These are phyloP conservation scores for Diplodus puntazzo DNA, from an alignment of 2,797 vertebrate genomes.

Conservation along the genomic window DNA sequence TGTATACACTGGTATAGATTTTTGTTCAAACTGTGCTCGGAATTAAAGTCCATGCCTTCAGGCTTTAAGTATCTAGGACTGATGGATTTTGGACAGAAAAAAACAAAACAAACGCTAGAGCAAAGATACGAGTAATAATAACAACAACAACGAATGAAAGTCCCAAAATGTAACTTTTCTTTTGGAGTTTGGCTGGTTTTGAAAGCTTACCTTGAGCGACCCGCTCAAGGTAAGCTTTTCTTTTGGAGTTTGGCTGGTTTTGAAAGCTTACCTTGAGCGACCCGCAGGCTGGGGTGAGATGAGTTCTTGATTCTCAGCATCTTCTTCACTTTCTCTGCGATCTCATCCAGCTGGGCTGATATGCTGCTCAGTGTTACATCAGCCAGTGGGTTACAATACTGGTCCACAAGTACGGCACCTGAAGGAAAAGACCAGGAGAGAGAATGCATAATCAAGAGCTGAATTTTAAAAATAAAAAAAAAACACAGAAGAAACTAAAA, in stretches of 20 bases:
- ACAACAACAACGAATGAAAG: rapidly evolving
- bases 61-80: neutral
- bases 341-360: constrained; percentile 90
- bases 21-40: neutral
- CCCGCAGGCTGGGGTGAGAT: constrained; percentile 92
- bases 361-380: constrained; percentile 90
- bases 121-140: neutral
- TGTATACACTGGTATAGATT: constrained; percentile 10
- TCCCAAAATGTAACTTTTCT: neutral
- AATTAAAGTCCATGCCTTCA: neutral
- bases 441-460: rapidly evolving
- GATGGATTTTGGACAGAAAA: neutral
- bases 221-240: constrained; percentile 72
- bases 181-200: neutral
- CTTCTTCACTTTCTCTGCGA: constrained; percentile 92
- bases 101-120: neutral
- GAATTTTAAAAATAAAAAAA: neutral
- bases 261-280: constrained; percentile 86
- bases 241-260: neutral
- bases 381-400: constrained; percentile 96
- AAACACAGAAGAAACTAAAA: neutral
- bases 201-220: constrained; percentile 86
- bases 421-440: constrained; percentile 5
- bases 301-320: constrained; percentile 89
- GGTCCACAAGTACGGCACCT: constrained; percentile 96